Conservation (phyloP, 92 coral and sea anemone species). For the Zoanthus solanderi region DNA sequence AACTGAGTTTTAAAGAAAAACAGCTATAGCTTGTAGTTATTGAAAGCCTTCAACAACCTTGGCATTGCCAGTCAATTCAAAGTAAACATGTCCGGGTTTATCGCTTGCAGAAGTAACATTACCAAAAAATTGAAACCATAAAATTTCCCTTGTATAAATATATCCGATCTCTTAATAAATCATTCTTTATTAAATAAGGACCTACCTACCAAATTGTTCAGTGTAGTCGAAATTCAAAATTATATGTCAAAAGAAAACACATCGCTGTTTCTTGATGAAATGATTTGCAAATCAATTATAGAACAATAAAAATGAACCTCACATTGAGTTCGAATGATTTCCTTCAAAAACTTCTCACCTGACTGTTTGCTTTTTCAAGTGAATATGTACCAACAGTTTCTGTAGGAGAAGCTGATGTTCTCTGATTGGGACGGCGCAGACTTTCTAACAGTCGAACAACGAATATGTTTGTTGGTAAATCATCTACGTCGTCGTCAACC, state of each 20-base stretch:
- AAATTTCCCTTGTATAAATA: neutral
- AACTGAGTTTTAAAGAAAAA: neutral
- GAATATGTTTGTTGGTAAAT: slow-evolving; percentile 86
- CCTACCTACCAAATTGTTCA: neutral
- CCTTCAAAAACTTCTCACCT: slow-evolving; percentile 48
- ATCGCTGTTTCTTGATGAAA: neutral
- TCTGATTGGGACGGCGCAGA: slow-evolving; percentile 74
- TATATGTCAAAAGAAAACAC: neutral
- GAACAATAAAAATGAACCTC: neutral
- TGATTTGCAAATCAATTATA: neutral
- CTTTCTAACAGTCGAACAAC: slow-evolving; percentile 89
- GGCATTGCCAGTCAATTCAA: neutral
- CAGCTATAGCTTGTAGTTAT: neutral
- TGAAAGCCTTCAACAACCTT: neutral
- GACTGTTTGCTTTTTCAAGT: slow-evolving; percentile 30
- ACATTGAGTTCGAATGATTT: neutral
- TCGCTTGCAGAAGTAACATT: neutral
- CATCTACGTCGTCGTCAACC: slow-evolving; percentile 82
- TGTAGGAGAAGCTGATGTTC: slow-evolving; percentile 41
- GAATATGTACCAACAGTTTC: slow-evolving; percentile 41
- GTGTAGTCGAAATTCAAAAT: neutral
- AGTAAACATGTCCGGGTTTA: neutral
- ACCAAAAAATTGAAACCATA: neutral
- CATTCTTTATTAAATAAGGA: neutral
- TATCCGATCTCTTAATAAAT: neutral